phyloP scores from a whole-genome alignment of 2,888 invertebrate species.

The Smittia aterrima region DNA sequence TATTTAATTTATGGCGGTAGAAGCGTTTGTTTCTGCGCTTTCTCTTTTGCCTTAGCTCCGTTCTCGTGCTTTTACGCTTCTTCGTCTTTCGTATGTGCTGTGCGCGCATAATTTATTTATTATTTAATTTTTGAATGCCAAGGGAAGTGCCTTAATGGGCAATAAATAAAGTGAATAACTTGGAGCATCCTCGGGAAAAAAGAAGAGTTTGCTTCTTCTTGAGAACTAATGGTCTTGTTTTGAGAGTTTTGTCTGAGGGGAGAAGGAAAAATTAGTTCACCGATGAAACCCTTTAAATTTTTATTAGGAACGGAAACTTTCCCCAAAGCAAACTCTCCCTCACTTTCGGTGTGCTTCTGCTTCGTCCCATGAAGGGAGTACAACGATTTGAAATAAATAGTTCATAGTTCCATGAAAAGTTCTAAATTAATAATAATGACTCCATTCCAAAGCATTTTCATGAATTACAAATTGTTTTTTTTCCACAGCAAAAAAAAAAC shows the following conservation, averaged over 20 bases:
- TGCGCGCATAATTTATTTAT: slow-evolving; percentile 32
- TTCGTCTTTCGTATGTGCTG: slow-evolving; percentile 5
- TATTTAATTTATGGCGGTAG: slow-evolving; percentile 9
- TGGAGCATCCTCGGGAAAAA: neutral
- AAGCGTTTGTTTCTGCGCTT: neutral
- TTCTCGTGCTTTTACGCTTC: neutral
- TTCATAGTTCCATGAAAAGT: neutral
- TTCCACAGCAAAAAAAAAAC: neutral
- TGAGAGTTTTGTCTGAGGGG: neutral
- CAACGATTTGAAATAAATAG: neutral
- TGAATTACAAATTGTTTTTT: slow-evolving; percentile 17
- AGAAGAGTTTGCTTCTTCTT: neutral
- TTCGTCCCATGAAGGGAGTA: neutral
- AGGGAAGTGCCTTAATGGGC: slow-evolving; percentile 5
- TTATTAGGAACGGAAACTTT: neutral
- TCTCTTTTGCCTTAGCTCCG: neutral
- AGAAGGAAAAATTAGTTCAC: neutral
- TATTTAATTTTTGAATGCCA: slow-evolving; percentile 30
- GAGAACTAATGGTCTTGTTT: slow-evolving; percentile 5
- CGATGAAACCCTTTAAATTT: neutral
- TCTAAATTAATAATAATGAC: slow-evolving; percentile 10
- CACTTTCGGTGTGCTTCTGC: neutral
- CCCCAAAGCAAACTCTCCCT: neutral
- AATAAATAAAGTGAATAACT: slow-evolving; percentile 20
- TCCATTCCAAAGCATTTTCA: neutral